These are phyloP conservation scores for Morpho deidamia DNA, from an alignment of 2,888 invertebrate genomes.

Conservation along the genomic window DNA sequence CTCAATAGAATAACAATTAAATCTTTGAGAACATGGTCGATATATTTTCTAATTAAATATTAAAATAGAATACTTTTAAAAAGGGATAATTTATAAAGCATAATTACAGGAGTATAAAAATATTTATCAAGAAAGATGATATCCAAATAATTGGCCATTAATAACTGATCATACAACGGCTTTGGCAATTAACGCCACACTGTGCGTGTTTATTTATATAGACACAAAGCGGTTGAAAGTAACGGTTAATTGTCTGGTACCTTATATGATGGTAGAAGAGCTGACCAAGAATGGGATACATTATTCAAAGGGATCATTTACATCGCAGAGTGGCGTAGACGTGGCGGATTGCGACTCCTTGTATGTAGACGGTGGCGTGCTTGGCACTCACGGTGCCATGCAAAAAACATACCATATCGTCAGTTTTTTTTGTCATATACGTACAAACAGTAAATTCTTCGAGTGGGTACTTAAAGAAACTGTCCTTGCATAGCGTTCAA, in stretches of 20 bases:
- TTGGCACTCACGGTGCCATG: constrained; percentile 47
- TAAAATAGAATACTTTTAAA: not conserved
- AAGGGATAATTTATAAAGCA: constrained; percentile 21
- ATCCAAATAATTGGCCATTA: constrained; percentile 12
- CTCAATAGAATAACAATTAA: no score
- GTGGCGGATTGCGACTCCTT: constrained; percentile 64
- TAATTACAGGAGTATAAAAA: no score
- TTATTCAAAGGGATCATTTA: constrained; percentile 76
- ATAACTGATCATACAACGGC: constrained; percentile 13
- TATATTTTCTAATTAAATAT: no score
- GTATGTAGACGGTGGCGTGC: constrained; percentile 58
- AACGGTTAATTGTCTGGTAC: constrained; percentile 66
- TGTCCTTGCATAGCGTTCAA: constrained; percentile 32
- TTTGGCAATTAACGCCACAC: constrained; percentile 35
- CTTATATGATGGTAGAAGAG: constrained; percentile 64
- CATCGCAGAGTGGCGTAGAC: constrained; percentile 63
- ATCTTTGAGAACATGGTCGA: no score
- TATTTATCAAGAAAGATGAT: not conserved
- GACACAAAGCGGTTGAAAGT: constrained; percentile 52
- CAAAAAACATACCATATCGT: constrained; percentile 68
- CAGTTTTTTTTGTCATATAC: constrained; percentile 54
- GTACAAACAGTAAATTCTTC: constrained; percentile 32
- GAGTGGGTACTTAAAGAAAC: constrained; percentile 30
- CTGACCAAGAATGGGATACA: constrained; percentile 69
- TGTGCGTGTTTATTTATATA: constrained; percentile 45